These are phyloP conservation scores for Aporophyla lueneburgensis DNA, from an alignment of 2,888 invertebrate species.

Conservation along the genomic window DNA sequence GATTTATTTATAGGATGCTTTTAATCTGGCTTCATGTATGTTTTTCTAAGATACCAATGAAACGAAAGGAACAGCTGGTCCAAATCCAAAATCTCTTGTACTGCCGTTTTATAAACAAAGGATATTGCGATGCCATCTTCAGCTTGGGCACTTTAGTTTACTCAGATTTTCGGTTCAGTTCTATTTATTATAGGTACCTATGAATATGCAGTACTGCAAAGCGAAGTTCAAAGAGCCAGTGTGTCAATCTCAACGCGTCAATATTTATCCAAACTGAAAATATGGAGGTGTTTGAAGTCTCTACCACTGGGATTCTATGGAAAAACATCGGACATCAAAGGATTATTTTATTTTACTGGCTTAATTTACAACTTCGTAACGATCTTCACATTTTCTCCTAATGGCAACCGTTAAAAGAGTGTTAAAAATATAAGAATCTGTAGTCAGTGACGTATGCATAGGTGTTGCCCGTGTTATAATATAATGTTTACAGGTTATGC, in stretches of 20 bases:
- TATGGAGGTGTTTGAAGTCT: slow-evolving; percentile 59
- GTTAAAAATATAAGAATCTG: slow-evolving; percentile 4
- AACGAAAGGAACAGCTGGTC: background rate
- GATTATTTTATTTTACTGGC: slow-evolving; percentile 35
- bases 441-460: slow-evolving; percentile 25
- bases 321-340: slow-evolving; percentile 59
- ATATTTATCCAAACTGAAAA: slow-evolving; percentile 64
- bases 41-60: background rate
- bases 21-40: background rate
- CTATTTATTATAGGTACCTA: background rate
- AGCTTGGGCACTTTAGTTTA: background rate
- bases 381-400: slow-evolving; percentile 16
- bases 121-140: background rate
- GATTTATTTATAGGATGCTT: background rate
- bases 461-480: slow-evolving; percentile 32
- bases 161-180: slow-evolving; percentile 8
- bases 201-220: slow-evolving; percentile 18
- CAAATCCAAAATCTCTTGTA: background rate
- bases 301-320: slow-evolving; percentile 37
- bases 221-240: slow-evolving; percentile 50
- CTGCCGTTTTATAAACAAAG: background rate
- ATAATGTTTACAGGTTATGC: slow-evolving; percentile 42
- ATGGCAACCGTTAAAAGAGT: slow-evolving; percentile 4
- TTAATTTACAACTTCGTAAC: slow-evolving; percentile 30
- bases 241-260: slow-evolving; percentile 54